Evolutionary conservation across 2,113 vertebrate genomes (phyloP).

Genomic region (Carassius auratus): DNA sequence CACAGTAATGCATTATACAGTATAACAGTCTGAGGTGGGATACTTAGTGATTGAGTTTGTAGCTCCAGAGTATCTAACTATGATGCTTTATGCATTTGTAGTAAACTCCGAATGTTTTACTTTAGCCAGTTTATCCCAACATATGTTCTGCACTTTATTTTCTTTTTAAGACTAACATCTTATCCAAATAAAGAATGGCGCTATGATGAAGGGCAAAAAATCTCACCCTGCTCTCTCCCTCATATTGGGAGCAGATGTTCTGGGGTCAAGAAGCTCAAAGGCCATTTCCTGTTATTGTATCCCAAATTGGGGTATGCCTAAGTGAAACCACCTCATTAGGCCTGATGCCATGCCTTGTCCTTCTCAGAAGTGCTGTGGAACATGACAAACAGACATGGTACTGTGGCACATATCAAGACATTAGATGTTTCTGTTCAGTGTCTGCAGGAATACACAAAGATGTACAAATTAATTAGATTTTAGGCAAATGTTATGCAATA

Average conservation of each 20-base stretch:
- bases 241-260: constrained; percentile 54
- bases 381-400: not conserved
- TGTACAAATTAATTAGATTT: too few species aligned
- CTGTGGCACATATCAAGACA: not conserved
- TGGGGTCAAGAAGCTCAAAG: constrained; percentile 40
- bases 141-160: constrained; percentile 20
- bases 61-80: not conserved
- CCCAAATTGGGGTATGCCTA: constrained; percentile 50
- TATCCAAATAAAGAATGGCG: constrained; percentile 24
- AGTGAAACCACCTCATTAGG: constrained; percentile 53
- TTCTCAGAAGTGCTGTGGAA: constrained; percentile 13
- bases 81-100: not conserved
- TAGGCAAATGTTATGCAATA: not conserved
- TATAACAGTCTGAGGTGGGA: not conserved
- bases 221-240: constrained; percentile 8
- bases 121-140: not conserved
- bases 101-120: not conserved
- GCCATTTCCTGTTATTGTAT: constrained; percentile 56
- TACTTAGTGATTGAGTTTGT: not conserved
- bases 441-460: not conserved
- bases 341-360: constrained; percentile 33
- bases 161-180: not conserved
- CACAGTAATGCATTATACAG: not conserved
- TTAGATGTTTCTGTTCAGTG: not conserved
- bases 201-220: constrained; percentile 19